Conservation (phyloP, 1,140 invertebrate species). For the Ylistrum balloti region DNA sequence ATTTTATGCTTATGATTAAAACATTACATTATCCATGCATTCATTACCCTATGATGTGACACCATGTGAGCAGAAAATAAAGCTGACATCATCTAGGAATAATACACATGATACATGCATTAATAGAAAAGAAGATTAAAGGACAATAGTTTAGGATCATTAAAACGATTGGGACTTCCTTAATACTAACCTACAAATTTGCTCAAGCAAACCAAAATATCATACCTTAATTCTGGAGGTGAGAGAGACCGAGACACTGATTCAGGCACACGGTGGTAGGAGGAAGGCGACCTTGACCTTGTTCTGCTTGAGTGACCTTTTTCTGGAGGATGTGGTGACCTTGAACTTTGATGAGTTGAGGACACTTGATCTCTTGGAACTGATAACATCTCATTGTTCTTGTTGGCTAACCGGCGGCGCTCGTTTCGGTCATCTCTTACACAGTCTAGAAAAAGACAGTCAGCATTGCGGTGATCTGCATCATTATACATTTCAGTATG, state of each 20-base stretch:
- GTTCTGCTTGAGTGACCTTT: constrained; percentile 70
- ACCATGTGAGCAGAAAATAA: too few species aligned
- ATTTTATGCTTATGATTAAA: too few species aligned
- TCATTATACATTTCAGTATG: background rate
- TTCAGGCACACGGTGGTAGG: constrained; percentile 84
- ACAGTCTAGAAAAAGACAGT: constrained; percentile 51
- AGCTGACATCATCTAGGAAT: too few species aligned
- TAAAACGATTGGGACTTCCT: too few species aligned
- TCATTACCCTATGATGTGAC: too few species aligned
- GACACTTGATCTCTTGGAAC: constrained; percentile 55
- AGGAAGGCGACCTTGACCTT: constrained; percentile 83
- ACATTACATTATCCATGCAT: too few species aligned
- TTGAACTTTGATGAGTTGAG: constrained; percentile 67
- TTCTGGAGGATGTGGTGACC: constrained; percentile 82
- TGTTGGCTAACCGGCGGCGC: constrained; percentile 70
- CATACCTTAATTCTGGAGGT: constrained; percentile 88
- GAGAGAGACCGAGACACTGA: constrained; percentile 88
- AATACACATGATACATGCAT: too few species aligned
- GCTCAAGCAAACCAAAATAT: too few species aligned
- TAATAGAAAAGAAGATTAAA: too few species aligned
- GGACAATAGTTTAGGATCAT: too few species aligned
- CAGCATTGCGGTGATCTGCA: background rate
- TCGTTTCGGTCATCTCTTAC: constrained; percentile 63
- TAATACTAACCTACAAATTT: too few species aligned
- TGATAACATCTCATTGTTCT: constrained; percentile 52